A percentile compares a stretch with the other conserved stretches of the same genome.
These are phyloP conservation scores for Embidobia sp. DNA, from an alignment of 2,888 invertebrate genomes.

Conservation along the genomic window DNA sequence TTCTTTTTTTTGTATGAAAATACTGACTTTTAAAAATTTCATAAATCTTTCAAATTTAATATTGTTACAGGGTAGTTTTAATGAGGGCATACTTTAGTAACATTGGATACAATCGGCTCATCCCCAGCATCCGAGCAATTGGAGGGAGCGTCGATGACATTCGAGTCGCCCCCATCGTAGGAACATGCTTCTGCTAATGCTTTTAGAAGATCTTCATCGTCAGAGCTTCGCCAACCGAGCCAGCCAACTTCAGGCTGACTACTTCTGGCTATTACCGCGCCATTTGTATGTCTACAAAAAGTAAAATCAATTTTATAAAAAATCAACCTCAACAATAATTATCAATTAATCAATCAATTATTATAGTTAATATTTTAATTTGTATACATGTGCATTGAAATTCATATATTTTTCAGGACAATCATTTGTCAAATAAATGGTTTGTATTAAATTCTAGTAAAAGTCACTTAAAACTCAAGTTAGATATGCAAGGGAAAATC, in stretches of 20 bases:
- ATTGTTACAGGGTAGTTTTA: too few species aligned
- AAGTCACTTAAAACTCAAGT: too few species aligned
- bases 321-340: too few species aligned
- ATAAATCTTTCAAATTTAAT: too few species aligned
- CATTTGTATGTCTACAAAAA: constrained; percentile 88
- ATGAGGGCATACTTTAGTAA: constrained; percentile 71
- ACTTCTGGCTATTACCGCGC: constrained; percentile 96
- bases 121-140: constrained; percentile 73
- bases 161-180: constrained; percentile 84
- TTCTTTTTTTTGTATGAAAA: too few species aligned
- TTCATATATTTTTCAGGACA: too few species aligned
- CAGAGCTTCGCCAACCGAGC: constrained; percentile 94
- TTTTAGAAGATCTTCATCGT: constrained; percentile 94
- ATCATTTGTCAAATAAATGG: too few species aligned
- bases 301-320: not conserved
- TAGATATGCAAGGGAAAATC: too few species aligned
- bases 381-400: too few species aligned
- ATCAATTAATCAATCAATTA: not conserved
- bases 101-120: constrained; percentile 69
- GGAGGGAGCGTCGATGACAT: constrained; percentile 77
- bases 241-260: constrained; percentile 98
- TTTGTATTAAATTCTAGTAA: too few species aligned
- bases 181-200: constrained; percentile 91
- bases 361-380: not conserved
- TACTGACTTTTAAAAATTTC: too few species aligned